Percentiles rank a stretch among this genome's conserved stretches.
Conservation (phyloP, 2,113 vertebrate species). For the Xerus inauris region DNA sequence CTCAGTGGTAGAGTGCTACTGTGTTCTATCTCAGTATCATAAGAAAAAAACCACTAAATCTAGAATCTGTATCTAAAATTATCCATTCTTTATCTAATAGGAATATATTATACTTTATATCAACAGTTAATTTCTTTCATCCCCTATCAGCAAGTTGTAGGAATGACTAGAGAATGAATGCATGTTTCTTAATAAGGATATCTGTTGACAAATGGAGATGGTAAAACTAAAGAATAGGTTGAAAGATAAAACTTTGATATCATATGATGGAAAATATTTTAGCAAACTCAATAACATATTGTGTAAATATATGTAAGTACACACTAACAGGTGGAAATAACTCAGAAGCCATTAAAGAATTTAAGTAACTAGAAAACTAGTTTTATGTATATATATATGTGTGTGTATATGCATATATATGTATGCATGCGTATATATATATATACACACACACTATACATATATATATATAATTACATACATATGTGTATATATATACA, state of each 20-base stretch:
- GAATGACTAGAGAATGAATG: neutral
- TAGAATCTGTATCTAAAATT: neutral
- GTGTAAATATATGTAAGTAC: neutral
- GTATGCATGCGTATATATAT: too few relatives aligned
- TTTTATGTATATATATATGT: neutral
- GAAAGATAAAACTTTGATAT: neutral
- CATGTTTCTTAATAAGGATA: neutral
- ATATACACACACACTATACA: too few relatives aligned
- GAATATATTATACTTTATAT: neutral
- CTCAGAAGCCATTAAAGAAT: neutral
- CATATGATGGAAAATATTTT: neutral
- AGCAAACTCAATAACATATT: neutral
- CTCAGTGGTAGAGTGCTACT: neutral
- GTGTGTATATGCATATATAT: too few relatives aligned
- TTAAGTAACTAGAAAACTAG: neutral
- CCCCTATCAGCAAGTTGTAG: constrained; percentile 32
- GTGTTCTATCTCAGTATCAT: neutral
- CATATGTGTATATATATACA: too few relatives aligned
- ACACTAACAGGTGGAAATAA: neutral
- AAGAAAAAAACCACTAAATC: neutral
- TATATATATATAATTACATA: too few relatives aligned
- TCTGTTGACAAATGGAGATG: neutral
- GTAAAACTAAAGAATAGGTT: neutral
- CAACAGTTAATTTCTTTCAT: neutral
- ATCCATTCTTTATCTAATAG: neutral